These are phyloP conservation scores for Bubalus kerabau DNA, from an alignment of 2,113 vertebrate genomes.

Conservation along the genomic window DNA sequence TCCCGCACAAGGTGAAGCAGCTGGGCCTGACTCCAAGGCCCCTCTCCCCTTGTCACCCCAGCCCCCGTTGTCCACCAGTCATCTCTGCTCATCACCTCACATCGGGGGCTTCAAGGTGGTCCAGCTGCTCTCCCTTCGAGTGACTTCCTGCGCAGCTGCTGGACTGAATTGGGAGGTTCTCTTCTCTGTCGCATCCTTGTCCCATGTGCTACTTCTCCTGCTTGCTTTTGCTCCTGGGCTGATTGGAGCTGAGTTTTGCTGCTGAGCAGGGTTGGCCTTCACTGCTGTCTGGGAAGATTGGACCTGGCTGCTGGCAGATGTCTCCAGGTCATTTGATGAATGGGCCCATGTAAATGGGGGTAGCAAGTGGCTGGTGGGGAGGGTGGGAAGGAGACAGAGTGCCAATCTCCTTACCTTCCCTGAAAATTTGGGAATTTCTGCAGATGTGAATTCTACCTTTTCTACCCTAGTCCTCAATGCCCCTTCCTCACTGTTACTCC, in stretches of 20 bases:
- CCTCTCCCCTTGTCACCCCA: neutral
- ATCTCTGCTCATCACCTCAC: neutral
- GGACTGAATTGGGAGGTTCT: fast-evolving
- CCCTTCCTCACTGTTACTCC: neutral
- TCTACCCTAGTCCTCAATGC: neutral
- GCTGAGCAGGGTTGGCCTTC: neutral
- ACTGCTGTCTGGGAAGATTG: constrained; percentile 33
- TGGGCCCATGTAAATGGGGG: constrained; percentile 50
- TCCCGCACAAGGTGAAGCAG: neutral
- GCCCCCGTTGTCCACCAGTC: neutral
- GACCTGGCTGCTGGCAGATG: constrained; percentile 34
- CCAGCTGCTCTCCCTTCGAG: neutral
- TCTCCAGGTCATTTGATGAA: constrained; percentile 72
- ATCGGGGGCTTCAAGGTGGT: neutral
- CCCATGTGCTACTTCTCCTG: neutral
- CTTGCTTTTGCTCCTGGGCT: neutral
- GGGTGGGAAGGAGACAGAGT: neutral
- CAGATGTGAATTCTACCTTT: neutral
- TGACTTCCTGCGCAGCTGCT: neutral
- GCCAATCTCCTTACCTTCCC: neutral
- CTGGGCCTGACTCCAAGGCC: too few relatives aligned
- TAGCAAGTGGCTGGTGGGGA: constrained; percentile 1
- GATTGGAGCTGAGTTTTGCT: neutral
- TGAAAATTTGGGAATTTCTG: constrained; percentile 1
- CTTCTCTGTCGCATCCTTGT: neutral